Percentiles rank a stretch among this genome's conserved stretches.
These are phyloP conservation scores for Ambastaia sidthimunki DNA, from an alignment of 2,797 vertebrate genomes.

Conservation along the genomic window DNA sequence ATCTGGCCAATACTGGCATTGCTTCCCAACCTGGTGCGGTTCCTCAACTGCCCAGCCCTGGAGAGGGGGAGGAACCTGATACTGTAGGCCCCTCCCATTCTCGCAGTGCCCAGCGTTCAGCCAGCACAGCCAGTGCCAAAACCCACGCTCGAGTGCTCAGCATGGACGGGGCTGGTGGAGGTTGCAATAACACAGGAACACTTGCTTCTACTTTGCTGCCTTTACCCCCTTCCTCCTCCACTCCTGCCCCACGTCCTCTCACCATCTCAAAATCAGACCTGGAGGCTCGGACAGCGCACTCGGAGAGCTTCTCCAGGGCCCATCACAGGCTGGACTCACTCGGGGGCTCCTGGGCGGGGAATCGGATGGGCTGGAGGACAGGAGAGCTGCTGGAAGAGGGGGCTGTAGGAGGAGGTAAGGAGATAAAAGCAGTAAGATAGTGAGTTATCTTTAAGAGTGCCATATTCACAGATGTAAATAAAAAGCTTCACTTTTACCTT, in stretches of 20 bases:
- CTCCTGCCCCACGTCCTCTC: conserved; percentile 77
- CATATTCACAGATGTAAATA: too few relatives aligned
- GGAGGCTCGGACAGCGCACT: conserved; percentile 75
- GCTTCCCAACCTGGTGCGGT: conserved; percentile 67
- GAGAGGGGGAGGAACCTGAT: conserved; percentile 71
- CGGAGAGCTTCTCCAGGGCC: conserved; percentile 72
- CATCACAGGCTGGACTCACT: conserved; percentile 79
- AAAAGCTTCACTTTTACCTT: too few relatives aligned
- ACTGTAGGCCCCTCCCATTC: conserved; percentile 75
- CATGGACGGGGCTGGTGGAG: conserved; percentile 85
- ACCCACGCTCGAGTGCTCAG: conserved; percentile 90
- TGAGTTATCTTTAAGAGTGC: neutral
- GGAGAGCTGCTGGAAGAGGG: conserved; percentile 86
- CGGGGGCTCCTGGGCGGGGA: conserved; percentile 82
- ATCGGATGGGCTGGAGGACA: conserved; percentile 86
- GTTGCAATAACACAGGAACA: conserved; percentile 70
- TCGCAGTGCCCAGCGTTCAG: conserved; percentile 84
- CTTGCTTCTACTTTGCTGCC: conserved; percentile 70
- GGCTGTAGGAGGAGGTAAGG: conserved; percentile 88
- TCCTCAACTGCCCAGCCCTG: conserved; percentile 69
- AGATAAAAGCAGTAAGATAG: neutral
- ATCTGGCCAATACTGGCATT: conserved; percentile 75
- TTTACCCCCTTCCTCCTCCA: conserved; percentile 74
- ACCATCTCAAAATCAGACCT: conserved; percentile 84
- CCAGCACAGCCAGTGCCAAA: conserved; percentile 90